Evolutionary conservation across 2,888 invertebrate species (phyloP).

Genomic region (Apotomis turbidana): DNA sequence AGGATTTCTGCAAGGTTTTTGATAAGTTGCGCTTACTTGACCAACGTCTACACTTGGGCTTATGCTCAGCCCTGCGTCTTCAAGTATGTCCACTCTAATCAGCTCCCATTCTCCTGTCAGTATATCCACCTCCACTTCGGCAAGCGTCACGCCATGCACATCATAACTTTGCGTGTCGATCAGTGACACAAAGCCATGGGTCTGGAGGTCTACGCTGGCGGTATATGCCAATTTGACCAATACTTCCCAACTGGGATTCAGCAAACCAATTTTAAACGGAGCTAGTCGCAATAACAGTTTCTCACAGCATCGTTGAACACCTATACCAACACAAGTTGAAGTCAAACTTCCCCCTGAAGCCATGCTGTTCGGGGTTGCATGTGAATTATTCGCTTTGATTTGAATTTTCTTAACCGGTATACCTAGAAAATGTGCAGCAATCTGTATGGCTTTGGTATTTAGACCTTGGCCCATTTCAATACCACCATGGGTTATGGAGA

Average conservation of each 20-base stretch:
- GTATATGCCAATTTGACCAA: constrained; percentile 76
- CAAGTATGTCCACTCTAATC: constrained; percentile 85
- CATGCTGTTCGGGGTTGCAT: constrained; percentile 85
- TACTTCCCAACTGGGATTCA: constrained; percentile 79
- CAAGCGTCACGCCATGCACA: constrained; percentile 82
- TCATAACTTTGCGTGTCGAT: constrained; percentile 60
- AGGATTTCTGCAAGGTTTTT: neutral
- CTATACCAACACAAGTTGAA: constrained; percentile 85
- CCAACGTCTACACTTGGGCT: constrained; percentile 88
- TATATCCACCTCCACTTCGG: constrained; percentile 89
- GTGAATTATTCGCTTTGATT: constrained; percentile 85
- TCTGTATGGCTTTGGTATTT: constrained; percentile 87
- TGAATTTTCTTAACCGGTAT: constrained; percentile 85
- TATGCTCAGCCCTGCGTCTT: constrained; percentile 87
- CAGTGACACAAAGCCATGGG: constrained; percentile 58
- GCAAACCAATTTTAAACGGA: constrained; percentile 70
- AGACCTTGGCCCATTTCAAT: constrained; percentile 89
- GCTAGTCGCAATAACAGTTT: constrained; percentile 66
- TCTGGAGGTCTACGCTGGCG: constrained; percentile 66
- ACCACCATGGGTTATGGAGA: constrained; percentile 86
- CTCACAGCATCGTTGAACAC: constrained; percentile 77
- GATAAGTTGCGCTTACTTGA: constrained; percentile 71
- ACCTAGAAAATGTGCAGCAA: constrained; percentile 85
- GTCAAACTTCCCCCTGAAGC: constrained; percentile 87
- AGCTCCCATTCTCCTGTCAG: constrained; percentile 88